phyloP scores from a whole-genome alignment of 2,888 invertebrate genomes.

The Leptinotarsa peninsularis region DNA sequence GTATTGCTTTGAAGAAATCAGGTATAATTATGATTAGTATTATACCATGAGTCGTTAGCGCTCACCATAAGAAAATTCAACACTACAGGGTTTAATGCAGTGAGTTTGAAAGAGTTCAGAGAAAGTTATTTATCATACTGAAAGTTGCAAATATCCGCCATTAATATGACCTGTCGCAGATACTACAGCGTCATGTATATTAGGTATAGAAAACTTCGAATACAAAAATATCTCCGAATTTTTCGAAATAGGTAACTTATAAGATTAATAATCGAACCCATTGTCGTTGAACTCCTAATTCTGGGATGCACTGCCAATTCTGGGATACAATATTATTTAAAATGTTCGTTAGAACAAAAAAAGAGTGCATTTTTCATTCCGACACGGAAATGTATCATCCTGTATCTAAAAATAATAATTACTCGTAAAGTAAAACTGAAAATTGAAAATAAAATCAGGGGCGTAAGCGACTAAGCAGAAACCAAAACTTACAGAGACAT shows the following conservation, averaged over 20 bases:
- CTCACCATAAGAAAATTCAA: background rate
- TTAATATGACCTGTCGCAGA: background rate
- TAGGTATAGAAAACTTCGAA: background rate
- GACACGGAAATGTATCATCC: constrained; percentile 10
- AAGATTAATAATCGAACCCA: background rate
- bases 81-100: background rate
- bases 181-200: background rate
- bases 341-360: background rate
- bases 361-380: background rate
- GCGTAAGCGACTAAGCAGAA: no score
- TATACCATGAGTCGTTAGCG: background rate
- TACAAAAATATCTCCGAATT: background rate
- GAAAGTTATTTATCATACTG: background rate
- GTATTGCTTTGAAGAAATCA: no score
- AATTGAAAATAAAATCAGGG: no score
- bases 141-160: background rate
- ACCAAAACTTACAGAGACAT: no score
- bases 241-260: background rate
- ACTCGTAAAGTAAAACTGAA: no score
- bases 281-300: background rate
- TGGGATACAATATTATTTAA: background rate
- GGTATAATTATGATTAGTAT: no score
- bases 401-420: no score
- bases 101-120: background rate
- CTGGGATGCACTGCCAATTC: background rate